Evolutionary conservation across 2,888 invertebrate genomes (phyloP).

Genomic region (Cephus rjabovi): DNA sequence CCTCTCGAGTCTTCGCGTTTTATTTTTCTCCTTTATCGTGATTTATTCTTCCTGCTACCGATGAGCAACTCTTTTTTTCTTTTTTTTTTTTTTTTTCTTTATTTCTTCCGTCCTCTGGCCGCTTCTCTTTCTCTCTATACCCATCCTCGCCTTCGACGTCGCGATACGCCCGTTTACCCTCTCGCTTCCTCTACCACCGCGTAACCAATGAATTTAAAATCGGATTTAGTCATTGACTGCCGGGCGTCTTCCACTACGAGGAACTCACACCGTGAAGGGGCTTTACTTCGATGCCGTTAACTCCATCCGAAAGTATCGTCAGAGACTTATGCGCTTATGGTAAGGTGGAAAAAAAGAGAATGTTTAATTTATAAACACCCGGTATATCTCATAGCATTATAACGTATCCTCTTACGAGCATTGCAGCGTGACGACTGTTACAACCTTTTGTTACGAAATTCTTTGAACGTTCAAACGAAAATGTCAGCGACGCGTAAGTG

Average conservation of each 20-base stretch:
- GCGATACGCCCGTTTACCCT: neutral
- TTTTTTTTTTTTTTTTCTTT: neutral
- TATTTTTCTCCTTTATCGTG: conserved; percentile 24
- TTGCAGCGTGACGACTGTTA: neutral
- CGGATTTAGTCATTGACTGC: neutral
- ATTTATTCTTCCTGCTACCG: conserved; percentile 25
- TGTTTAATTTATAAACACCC: neutral
- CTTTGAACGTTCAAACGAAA: neutral
- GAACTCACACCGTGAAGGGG: neutral
- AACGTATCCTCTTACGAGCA: neutral
- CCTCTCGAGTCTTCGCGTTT: neutral
- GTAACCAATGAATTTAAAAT: neutral
- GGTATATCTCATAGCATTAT: neutral
- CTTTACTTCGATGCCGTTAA: neutral
- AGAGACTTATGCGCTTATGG: neutral
- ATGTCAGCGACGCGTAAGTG: neutral
- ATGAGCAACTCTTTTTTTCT: neutral
- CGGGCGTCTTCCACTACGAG: neutral
- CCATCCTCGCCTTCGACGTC: neutral
- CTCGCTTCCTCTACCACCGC: neutral
- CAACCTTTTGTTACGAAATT: neutral
- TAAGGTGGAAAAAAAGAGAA: neutral
- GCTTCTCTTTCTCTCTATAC: neutral
- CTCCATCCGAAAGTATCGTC: neutral
- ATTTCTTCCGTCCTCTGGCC: neutral